phyloP scores from a whole-genome alignment of 53 echinoderm and acorn worm genomes.

The Patiria pectinifera region DNA sequence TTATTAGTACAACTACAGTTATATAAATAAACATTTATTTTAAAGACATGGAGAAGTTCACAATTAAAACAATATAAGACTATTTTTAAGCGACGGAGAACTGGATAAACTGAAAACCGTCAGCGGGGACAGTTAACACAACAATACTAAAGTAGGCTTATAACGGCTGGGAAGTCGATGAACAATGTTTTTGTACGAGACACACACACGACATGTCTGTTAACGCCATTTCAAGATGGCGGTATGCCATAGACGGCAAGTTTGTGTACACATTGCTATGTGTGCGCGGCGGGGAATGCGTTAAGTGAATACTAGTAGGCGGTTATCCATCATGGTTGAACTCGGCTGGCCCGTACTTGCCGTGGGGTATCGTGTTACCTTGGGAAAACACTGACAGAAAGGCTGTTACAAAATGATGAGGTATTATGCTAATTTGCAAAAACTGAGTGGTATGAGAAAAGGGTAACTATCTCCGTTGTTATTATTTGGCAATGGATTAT shows the following conservation, averaged over 20 bases:
- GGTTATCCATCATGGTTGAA: neutral
- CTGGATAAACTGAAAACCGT: neutral
- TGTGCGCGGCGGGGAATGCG: neutral
- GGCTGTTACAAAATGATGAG: neutral
- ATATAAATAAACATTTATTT: too few relatives aligned
- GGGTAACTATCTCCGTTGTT: too few relatives aligned
- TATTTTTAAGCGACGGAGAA: neutral
- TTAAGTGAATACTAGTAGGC: neutral
- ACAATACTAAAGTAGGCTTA: neutral
- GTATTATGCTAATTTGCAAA: too few relatives aligned
- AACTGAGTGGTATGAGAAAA: too few relatives aligned
- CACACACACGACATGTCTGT: neutral
- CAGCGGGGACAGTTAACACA: too few relatives aligned
- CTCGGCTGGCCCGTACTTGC: neutral
- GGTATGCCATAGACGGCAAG: neutral
- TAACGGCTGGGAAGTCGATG: neutral
- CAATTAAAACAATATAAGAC: too few relatives aligned
- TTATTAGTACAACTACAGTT: too few relatives aligned
- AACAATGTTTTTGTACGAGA: neutral
- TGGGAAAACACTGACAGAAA: neutral
- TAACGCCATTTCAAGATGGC: slow-evolving; percentile 8
- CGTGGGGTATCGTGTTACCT: neutral
- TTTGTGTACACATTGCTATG: neutral
- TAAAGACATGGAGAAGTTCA: too few relatives aligned
- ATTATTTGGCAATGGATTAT: too few relatives aligned